These are phyloP conservation scores for Drosophila nigromelanica DNA, from an alignment of 1,140 invertebrate species.

Conservation along the genomic window DNA sequence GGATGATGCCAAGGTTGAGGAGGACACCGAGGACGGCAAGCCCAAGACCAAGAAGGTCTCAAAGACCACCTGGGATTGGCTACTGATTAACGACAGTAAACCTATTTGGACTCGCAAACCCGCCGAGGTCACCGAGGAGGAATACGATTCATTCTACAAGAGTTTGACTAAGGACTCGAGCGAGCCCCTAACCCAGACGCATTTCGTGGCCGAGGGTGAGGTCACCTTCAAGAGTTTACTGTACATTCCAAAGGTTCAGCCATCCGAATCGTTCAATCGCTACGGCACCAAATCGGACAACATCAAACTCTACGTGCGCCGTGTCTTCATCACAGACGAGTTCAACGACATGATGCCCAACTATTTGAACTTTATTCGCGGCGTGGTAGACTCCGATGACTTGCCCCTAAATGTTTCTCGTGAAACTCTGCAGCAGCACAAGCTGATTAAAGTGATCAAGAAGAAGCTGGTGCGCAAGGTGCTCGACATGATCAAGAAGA, in stretches of 20 bases:
- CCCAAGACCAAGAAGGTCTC: conserved; percentile 96
- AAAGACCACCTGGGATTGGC: conserved; percentile 99
- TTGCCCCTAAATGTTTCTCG: conserved; percentile 98
- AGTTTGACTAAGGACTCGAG: conserved; percentile 95
- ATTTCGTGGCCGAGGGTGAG: conserved; percentile 99
- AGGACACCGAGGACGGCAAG: conserved; percentile 89
- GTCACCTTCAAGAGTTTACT: conserved; percentile 98
- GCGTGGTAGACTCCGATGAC: conserved; percentile 99
- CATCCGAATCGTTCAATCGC: conserved; percentile 96
- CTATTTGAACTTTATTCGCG: conserved; percentile 96
- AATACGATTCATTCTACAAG: conserved; percentile 98
- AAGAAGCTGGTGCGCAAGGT: conserved; percentile 99
- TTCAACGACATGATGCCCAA: conserved; percentile 99
- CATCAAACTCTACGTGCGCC: conserved; percentile 97
- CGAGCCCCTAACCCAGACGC: conserved; percentile 94
- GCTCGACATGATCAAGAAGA: conserved; percentile 99
- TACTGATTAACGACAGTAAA: conserved; percentile 97
- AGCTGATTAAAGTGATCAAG: conserved; percentile 99
- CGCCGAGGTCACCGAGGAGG: conserved; percentile 92
- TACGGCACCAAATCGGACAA: conserved; percentile 97
- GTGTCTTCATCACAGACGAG: conserved; percentile 99
- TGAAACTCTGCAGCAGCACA: conserved; percentile 99
- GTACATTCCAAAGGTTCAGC: conserved; percentile 95
- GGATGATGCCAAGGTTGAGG: conserved; percentile 88
- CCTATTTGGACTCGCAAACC: conserved; percentile 99